Percentiles rank a stretch among this genome's conserved stretches.
Conservation (phyloP, 2,797 vertebrate species). For the Eulemur mongoz region DNA sequence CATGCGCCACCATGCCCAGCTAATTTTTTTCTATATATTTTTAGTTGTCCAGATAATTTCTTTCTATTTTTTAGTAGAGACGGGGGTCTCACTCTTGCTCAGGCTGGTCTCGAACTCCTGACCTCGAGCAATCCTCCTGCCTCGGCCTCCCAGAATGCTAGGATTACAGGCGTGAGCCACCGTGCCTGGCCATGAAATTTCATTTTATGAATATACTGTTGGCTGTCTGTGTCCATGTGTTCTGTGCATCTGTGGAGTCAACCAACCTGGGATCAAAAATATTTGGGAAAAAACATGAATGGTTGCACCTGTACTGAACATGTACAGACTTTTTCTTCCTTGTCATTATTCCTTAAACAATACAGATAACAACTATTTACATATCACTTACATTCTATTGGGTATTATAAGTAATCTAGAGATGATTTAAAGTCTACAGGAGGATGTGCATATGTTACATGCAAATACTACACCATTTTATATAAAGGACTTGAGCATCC, state of each 20-base stretch:
- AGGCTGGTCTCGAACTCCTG: no score
- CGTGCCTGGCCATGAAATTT: not conserved
- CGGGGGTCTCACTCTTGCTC: no score
- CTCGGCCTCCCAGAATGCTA: no score
- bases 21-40: no score
- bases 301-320: not conserved
- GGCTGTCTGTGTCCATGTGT: not conserved
- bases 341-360: not conserved
- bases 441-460: not conserved
- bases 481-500: not conserved
- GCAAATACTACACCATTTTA: not conserved
- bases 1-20: no score
- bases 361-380: not conserved
- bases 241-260: not conserved
- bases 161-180: no score
- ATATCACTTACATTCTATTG: not conserved
- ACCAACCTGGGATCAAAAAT: not conserved
- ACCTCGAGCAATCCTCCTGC: no score
- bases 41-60: no score
- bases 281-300: not conserved
- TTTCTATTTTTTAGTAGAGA: no score
- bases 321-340: not conserved
- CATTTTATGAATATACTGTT: not conserved
- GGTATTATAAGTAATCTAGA: not conserved
- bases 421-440: not conserved